Percentiles rank a stretch among this genome's conserved stretches.
Conservation (phyloP, 2,888 invertebrate genomes). For the Himalopsyche kuldschensis region DNA sequence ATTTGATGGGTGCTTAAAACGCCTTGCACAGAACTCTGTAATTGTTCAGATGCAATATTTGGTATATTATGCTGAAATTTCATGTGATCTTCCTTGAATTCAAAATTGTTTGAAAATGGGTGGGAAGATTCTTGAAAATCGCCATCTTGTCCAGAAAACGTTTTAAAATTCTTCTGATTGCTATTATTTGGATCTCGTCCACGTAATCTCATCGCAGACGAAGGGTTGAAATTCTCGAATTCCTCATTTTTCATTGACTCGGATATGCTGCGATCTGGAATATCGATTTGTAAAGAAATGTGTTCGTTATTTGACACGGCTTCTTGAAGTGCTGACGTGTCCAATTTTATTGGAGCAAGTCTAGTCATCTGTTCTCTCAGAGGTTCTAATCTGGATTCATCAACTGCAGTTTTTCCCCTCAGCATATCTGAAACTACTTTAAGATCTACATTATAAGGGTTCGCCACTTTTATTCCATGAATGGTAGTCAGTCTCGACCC, state of each 20-base stretch:
- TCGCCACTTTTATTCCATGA: constrained; percentile 57
- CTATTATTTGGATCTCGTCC: constrained; percentile 5
- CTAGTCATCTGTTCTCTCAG: constrained; percentile 44
- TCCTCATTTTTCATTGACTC: constrained; percentile 16
- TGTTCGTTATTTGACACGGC: constrained; percentile 10
- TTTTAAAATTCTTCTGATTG: background rate
- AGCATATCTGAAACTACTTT: constrained; percentile 56
- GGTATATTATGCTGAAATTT: constrained; percentile 19
- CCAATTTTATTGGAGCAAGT: constrained; percentile 23
- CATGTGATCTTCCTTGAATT: constrained; percentile 13
- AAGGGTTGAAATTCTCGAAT: background rate
- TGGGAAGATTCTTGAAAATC: constrained; percentile 1
- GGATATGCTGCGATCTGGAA: constrained; percentile 15
- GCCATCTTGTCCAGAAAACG: background rate
- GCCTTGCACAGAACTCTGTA: constrained; percentile 25
- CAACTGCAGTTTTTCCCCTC: constrained; percentile 51
- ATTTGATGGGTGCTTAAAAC: constrained; percentile 48
- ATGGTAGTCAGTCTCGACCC: constrained; percentile 48
- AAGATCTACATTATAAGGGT: constrained; percentile 58
- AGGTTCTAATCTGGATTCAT: constrained; percentile 49
- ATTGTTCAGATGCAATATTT: constrained; percentile 29
- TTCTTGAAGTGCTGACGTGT: constrained; percentile 28
- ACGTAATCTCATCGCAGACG: background rate
- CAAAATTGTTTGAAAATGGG: constrained; percentile 12
- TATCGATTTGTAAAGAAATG: constrained; percentile 20